Evolutionary conservation across 2,888 invertebrate species (phyloP).

Genomic region (Scaptomyza cyrtandrae): DNA sequence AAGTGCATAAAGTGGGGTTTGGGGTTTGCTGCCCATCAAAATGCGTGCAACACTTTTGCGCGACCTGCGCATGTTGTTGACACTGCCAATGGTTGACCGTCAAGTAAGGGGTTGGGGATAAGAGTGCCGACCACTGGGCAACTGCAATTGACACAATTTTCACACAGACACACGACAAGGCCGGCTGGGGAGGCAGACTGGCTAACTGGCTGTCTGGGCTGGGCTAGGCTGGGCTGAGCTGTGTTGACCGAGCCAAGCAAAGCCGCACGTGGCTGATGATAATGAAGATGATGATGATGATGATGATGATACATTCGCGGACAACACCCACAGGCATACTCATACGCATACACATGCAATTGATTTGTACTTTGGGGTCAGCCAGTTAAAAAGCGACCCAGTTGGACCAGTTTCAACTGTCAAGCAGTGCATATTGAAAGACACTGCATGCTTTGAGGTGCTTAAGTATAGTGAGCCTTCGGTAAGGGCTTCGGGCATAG

Average conservation of each 20-base stretch:
- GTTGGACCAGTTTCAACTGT: slow-evolving; percentile 6
- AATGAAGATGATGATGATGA: slow-evolving; percentile 13
- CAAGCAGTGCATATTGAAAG: neutral
- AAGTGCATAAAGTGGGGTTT: neutral
- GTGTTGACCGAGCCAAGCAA: slow-evolving; percentile 68
- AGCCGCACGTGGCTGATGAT: slow-evolving; percentile 59
- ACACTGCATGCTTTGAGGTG: neutral
- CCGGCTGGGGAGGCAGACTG: slow-evolving; percentile 40
- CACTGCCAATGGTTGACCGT: slow-evolving; percentile 52
- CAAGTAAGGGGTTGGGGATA: neutral
- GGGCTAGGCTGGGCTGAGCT: slow-evolving; percentile 43
- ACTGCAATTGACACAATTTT: slow-evolving; percentile 78
- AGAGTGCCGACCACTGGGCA: slow-evolving; percentile 43
- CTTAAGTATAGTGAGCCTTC: neutral
- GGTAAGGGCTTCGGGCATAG: slow-evolving; percentile 1
- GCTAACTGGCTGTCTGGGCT: slow-evolving; percentile 12
- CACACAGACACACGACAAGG: slow-evolving; percentile 66
- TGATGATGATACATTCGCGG: slow-evolving; percentile 31
- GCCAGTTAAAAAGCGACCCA: slow-evolving; percentile 38
- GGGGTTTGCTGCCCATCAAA: slow-evolving; percentile 19
- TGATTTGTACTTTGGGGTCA: slow-evolving; percentile 79
- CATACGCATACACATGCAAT: slow-evolving; percentile 45
- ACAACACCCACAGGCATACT: slow-evolving; percentile 31
- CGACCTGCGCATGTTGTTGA: slow-evolving; percentile 76
- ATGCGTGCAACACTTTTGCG: slow-evolving; percentile 61